These are phyloP conservation scores for Rhynchophorus ferrugineus DNA, from an alignment of 1,140 invertebrate genomes.

Conservation along the genomic window DNA sequence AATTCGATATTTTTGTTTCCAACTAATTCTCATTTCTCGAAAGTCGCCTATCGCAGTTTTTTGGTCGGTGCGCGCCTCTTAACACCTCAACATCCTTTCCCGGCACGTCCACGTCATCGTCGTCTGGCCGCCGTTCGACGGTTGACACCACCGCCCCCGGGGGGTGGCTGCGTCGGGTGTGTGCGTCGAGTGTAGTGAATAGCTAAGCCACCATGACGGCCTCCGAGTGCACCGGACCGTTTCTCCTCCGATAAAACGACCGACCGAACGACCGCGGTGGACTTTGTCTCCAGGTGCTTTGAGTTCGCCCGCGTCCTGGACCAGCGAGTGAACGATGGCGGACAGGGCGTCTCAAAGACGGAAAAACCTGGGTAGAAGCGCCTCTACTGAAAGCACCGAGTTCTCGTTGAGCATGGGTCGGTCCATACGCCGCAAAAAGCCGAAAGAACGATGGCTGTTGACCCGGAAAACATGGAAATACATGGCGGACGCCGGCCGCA, in stretches of 20 bases:
- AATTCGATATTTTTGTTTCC: slow-evolving; percentile 40
- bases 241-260: too few relatives aligned
- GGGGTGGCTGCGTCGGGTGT: too few relatives aligned
- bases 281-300: slow-evolving; percentile 3
- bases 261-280: too few relatives aligned
- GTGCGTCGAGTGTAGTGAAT: too few relatives aligned
- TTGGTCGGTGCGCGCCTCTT: slow-evolving; percentile 14
- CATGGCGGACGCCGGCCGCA: slow-evolving; percentile 81
- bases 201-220: too few relatives aligned
- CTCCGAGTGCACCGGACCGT: too few relatives aligned
- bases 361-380: slow-evolving; percentile 32
- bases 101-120: background rate
- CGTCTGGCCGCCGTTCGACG: background rate
- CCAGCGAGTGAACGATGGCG: slow-evolving; percentile 29
- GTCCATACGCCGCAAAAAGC: slow-evolving; percentile 47
- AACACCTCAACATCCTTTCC: background rate
- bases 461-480: slow-evolving; percentile 84
- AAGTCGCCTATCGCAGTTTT: slow-evolving; percentile 18
- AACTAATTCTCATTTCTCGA: slow-evolving; percentile 26
- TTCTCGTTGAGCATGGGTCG: slow-evolving; percentile 43
- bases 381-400: slow-evolving; percentile 36
- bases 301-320: slow-evolving; percentile 6
- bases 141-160: too few relatives aligned
- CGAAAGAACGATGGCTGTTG: slow-evolving; percentile 74
- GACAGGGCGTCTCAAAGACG: slow-evolving; percentile 29